phyloP scores from a whole-genome alignment of 1,140 invertebrate species.

The Dolichoris vasculosae region DNA sequence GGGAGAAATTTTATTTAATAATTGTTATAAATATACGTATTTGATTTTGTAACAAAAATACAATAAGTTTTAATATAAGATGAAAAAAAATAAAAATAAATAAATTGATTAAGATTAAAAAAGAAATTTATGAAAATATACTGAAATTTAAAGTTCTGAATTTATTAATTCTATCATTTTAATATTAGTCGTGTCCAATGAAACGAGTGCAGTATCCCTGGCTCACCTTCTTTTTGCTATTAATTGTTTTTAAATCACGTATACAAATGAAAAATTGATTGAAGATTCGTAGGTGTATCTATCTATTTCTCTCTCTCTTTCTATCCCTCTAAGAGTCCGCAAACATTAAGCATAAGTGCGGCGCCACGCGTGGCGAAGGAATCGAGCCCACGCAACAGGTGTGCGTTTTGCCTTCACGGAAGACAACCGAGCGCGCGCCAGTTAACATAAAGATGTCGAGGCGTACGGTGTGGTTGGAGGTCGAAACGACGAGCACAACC shows the following conservation, averaged over 20 bases:
- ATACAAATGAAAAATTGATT: neutral
- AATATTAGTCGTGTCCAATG: no score
- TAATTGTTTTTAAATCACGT: no score
- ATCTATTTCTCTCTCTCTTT: neutral
- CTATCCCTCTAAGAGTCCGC: neutral
- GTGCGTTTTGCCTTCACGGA: conserved; percentile 26
- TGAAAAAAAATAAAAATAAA: no score
- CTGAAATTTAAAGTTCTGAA: no score
- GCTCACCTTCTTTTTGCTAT: no score
- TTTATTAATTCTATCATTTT: no score
- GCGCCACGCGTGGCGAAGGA: conserved; percentile 26
- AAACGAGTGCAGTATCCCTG: no score
- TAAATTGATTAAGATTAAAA: no score
- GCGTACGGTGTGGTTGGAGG: conserved; percentile 54
- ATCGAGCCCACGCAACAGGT: conserved; percentile 35
- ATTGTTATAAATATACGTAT: neutral
- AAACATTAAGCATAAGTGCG: neutral
- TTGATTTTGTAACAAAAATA: no score
- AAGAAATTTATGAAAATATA: no score
- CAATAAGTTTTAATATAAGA: no score
- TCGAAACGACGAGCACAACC: neutral
- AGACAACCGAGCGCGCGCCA: conserved; percentile 44
- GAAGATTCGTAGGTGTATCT: neutral
- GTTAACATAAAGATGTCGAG: conserved; percentile 67
- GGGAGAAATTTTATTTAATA: no score